Evolutionary conservation across 2,888 invertebrate genomes (phyloP), one percentile per base, ranked within the genome.

Genomic region (Vannuccia rotundouncinata): DNA sequence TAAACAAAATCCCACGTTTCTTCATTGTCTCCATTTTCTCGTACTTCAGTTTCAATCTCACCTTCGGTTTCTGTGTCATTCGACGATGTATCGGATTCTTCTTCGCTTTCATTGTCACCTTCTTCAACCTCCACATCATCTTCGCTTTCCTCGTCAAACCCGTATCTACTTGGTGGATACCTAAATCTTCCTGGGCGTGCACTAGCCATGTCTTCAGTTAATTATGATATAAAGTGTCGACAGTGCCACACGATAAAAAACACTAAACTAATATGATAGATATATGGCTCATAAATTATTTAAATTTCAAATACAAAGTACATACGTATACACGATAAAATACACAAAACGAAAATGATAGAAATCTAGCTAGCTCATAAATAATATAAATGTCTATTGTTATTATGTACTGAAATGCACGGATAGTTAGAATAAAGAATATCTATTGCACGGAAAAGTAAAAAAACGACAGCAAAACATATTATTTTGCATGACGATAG

Each of bases 261-360:
- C 22, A 66, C 66, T 22, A 66, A 66, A 66, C 66, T 2, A 27
- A 22, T 22, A 66, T n/a, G 10, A 66, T 66, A 66, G 25, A 13
- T 17, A 45, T 13, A 13, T 45, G 45, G 45, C 45, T 45, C 5
- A 45, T 45, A 45, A 17, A 45, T 13, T 45, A 45, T 45, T 45
- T 45, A 45, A 45, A 45, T 45, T 45, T 45, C 5, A n/a, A n/a
- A n/a, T n/a, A n/a, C n/a, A n/a, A n/a, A n/a, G n/a, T n/a, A n/a
- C n/a, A n/a, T n/a, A n/a, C n/a, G n/a, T n/a, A n/a, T n/a, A 66
- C 66, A 66, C 66, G 25, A 66, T 66, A 66, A 66, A 66, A 66
- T 2, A 66, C 22, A 66, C 66, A 66, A 66, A 66, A 66, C 66
- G 2, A 27, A 22, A 5, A 66, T n/a, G 10, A 66, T 66, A 66